These are phyloP conservation scores for Anoncus sp. DNA, from an alignment of 2,888 invertebrate genomes.

Conservation along the genomic window DNA sequence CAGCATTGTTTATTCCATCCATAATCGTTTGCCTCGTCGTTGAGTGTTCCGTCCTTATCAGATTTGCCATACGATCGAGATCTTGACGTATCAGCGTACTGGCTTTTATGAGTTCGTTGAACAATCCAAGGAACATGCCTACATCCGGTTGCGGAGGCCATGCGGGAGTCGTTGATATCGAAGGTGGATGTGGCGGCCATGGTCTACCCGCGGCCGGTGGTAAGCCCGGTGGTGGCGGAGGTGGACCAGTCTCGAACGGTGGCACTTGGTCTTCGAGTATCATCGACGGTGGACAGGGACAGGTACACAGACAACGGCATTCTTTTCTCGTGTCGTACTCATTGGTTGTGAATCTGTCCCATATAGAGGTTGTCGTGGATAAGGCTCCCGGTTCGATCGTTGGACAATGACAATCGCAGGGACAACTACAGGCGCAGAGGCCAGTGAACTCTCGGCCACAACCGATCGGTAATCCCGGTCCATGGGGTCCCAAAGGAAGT, in stretches of 20 bases:
- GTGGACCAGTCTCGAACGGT: neutral
- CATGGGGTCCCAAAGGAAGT: constrained; percentile 27
- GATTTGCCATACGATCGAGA: neutral
- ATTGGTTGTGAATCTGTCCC: neutral
- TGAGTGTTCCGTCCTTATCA: neutral
- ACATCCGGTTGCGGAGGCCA: neutral
- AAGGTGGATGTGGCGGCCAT: neutral
- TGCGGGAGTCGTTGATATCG: neutral
- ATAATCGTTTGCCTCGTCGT: neutral
- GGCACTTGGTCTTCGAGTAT: neutral
- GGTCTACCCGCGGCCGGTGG: neutral
- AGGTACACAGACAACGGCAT: constrained; percentile 58
- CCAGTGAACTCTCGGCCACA: constrained; percentile 24
- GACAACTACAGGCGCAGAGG: constrained; percentile 41
- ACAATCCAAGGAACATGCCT: neutral
- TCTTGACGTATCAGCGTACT: neutral
- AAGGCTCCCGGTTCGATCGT: neutral
- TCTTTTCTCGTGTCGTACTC: neutral
- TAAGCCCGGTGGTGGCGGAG: neutral
- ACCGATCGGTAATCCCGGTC: constrained; percentile 49
- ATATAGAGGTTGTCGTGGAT: too few species aligned
- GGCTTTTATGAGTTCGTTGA: constrained; percentile 10
- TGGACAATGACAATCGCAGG: constrained; percentile 52
- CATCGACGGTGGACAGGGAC: constrained; percentile 42
- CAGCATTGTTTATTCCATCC: neutral